These are phyloP conservation scores for Lithobates sylvaticus DNA, from an alignment of 2,797 vertebrate genomes.

Conservation along the genomic window DNA sequence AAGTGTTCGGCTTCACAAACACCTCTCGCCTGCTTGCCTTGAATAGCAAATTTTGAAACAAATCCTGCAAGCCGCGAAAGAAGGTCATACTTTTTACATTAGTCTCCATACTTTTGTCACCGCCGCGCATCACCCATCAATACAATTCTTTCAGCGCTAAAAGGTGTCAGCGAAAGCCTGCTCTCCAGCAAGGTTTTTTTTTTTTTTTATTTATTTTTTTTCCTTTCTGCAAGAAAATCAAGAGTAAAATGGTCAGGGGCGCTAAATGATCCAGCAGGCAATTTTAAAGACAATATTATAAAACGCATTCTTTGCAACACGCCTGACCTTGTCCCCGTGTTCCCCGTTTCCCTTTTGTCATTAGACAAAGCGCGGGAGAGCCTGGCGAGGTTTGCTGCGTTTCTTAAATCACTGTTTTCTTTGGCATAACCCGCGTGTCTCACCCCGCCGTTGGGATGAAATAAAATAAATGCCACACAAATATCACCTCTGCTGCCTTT, in stretches of 20 bases:
- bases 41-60: conserved; percentile 49
- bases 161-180: conserved; percentile 45
- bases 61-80: conserved; percentile 18
- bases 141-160: conserved; percentile 49
- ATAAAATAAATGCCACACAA: conserved; percentile 34
- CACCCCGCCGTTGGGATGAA: conserved; percentile 30
- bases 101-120: conserved; percentile 52
- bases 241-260: conserved; percentile 21
- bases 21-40: not conserved
- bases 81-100: conserved; percentile 53
- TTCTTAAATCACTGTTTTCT: conserved; percentile 49
- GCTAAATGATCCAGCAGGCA: conserved; percentile 39
- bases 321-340: conserved; percentile 38
- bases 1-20: conserved; percentile 32
- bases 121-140: conserved; percentile 37
- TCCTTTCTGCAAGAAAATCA: conserved; percentile 15
- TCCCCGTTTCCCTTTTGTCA: conserved; percentile 35
- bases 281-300: conserved; percentile 53
- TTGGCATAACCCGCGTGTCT: conserved; percentile 47
- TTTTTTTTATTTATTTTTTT: conserved; percentile 13
- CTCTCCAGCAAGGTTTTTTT: conserved; percentile 22
- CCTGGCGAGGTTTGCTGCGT: conserved; percentile 26
- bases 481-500: conserved; percentile 29
- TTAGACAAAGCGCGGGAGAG: conserved; percentile 39
- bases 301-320: conserved; percentile 38